These are phyloP conservation scores for Galerucella calmariensis DNA, from an alignment of 2,888 invertebrate species.

Conservation along the genomic window DNA sequence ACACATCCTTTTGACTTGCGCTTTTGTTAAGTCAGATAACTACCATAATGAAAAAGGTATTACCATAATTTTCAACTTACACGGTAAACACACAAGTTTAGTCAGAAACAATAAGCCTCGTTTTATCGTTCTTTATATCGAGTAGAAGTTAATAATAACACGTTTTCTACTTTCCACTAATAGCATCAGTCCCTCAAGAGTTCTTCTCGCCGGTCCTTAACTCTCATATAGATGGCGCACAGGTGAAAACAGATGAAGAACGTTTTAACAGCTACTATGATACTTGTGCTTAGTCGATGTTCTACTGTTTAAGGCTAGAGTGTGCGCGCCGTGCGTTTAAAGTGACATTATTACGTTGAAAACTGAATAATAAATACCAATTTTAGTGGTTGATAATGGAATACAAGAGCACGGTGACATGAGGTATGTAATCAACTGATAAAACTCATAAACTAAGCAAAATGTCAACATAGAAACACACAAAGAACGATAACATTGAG, in stretches of 20 bases:
- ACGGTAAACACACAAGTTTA: neutral
- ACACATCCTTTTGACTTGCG: neutral
- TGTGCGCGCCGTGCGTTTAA: slow-evolving; percentile 70
- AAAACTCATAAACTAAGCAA: slow-evolving; percentile 5
- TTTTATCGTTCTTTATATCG: slow-evolving; percentile 20
- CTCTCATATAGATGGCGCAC: slow-evolving; percentile 61
- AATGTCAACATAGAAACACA: slow-evolving; percentile 20
- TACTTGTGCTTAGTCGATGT: slow-evolving; percentile 64
- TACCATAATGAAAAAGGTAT: neutral
- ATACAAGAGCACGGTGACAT: slow-evolving; percentile 21
- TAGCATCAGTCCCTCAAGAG: slow-evolving; percentile 23
- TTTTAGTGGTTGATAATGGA: slow-evolving; percentile 27
- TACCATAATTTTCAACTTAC: neutral
- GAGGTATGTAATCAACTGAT: slow-evolving; percentile 24
- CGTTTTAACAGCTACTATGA: slow-evolving; percentile 58
- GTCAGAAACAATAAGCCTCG: neutral
- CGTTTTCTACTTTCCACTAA: slow-evolving; percentile 33
- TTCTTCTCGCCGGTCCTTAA: slow-evolving; percentile 34
- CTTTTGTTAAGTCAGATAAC: neutral
- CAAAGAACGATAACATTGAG: slow-evolving; percentile 3
- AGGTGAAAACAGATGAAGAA: slow-evolving; percentile 60
- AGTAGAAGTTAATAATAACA: slow-evolving; percentile 26
- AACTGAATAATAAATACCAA: slow-evolving; percentile 6
- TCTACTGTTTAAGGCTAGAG: slow-evolving; percentile 69
- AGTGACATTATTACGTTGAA: slow-evolving; percentile 30